Base-by-base conservation (phyloP, 2,888 invertebrate genomes). In the Campaea margaritaria region DNA sequence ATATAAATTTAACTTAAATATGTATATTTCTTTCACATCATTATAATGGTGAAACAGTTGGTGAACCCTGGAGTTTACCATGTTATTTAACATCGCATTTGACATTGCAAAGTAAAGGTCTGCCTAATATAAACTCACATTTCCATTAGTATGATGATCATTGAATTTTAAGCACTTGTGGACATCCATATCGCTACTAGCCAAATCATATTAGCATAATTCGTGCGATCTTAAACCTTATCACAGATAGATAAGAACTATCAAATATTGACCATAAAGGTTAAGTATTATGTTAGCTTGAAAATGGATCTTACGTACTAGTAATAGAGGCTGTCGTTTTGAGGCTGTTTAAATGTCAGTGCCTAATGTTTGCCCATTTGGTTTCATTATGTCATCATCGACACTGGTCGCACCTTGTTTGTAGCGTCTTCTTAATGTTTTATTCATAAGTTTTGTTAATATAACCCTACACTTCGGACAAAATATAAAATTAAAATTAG, bases 301-400 rank as follows among this genome's bases (percentile, higher is more conserved):
- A 53, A 53, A 53, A 13, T 46, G 41, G 31, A 54, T 36, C 50
- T 58, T 65, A 69, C 44, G 38, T 38, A 41, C 49, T 51, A 45
- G 64, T 52, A 31, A 58, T 67, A 65, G 57, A 64, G 47, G 58
- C 57, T 60, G 44, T 34, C 21, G 50, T 56, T 62, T 34, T 46
- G 48, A 63, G 56, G 57, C 63, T 68, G 38, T 48, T 16, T 45
- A 64, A 69, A 69, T 69, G 65, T 67, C 70, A 69, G 58, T 64
- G 59, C 55, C 58, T 57, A 62, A 39, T 66, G 58, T 64, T 62
- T 65, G 63, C 50, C 63, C 38, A 58, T 70, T 57, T 60, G 49
- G 58, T 65, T 56, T 64, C 55, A 70, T 79, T 73, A 75, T 70
- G 77, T 77, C 77, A 78, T 73, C 71, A 68, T 66, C 58, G 46